Percentiles rank a stretch among this genome's conserved stretches.
These are phyloP conservation scores for Buathra laborator DNA, from an alignment of 2,888 invertebrate genomes.

Conservation along the genomic window DNA sequence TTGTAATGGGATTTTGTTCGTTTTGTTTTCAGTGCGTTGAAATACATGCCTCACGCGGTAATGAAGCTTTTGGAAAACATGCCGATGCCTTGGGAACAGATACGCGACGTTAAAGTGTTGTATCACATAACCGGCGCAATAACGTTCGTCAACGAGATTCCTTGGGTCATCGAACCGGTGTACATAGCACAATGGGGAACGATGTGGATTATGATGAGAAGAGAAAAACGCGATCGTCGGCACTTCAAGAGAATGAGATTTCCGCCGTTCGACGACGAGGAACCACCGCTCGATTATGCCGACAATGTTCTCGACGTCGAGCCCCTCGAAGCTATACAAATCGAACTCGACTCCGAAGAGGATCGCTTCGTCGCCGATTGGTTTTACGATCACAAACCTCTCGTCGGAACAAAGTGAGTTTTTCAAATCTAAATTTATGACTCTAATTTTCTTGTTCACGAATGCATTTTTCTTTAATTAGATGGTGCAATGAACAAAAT, in stretches of 20 bases:
- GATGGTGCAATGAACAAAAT: neutral
- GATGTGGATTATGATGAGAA: conserved; percentile 99
- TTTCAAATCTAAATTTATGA: neutral
- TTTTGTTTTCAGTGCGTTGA: conserved; percentile 90
- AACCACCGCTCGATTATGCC: conserved; percentile 99
- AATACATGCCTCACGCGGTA: conserved; percentile 99
- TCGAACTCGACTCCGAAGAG: conserved; percentile 98
- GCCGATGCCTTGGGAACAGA: conserved; percentile 99
- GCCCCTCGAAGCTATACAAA: conserved; percentile 99
- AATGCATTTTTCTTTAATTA: no score
- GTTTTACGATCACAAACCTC: conserved; percentile 99
- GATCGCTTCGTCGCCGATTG: conserved; percentile 96
- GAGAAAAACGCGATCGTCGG: conserved; percentile 98
- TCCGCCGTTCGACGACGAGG: conserved; percentile 99
- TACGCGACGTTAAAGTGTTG: conserved; percentile 97
- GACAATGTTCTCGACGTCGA: conserved; percentile 99
- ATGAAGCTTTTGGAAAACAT: conserved; percentile 99
- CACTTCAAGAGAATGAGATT: conserved; percentile 99
- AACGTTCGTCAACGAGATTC: conserved; percentile 99
- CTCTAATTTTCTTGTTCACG: neutral
- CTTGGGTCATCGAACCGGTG: conserved; percentile 99
- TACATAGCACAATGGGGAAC: conserved; percentile 99
- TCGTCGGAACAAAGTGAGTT: conserved; percentile 94
- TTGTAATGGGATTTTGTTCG: no score
- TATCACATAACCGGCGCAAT: conserved; percentile 99